Evolutionary conservation across 2,113 vertebrate genomes (phyloP).

Genomic region (Pseudorasbora parva): DNA sequence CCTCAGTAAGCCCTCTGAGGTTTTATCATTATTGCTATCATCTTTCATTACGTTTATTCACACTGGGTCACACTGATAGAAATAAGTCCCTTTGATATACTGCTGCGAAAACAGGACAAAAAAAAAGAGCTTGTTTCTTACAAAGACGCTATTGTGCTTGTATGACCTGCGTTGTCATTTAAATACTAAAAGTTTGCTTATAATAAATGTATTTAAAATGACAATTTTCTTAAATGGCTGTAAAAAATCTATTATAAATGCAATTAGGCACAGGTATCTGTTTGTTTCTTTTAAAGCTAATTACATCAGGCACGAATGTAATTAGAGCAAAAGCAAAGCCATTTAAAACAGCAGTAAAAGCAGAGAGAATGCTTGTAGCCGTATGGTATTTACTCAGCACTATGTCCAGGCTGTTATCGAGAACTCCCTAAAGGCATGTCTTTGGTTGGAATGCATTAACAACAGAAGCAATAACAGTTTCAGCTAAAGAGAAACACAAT

Average conservation of each 20-base stretch:
- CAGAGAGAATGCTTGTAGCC: not conserved
- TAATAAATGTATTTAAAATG: slow-evolving; percentile 44
- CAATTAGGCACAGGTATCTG: slow-evolving; percentile 22
- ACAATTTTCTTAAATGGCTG: slow-evolving; percentile 43
- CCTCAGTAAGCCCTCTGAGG: not conserved
- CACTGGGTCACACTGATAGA: slow-evolving; percentile 17
- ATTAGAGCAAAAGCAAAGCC: slow-evolving; percentile 35
- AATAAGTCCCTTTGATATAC: not conserved
- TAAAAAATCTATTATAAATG: slow-evolving; percentile 44
- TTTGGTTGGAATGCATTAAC: slow-evolving; percentile 19
- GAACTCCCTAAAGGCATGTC: slow-evolving; percentile 25
- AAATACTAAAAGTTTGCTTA: not conserved
- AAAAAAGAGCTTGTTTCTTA: not conserved
- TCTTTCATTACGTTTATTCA: slow-evolving; percentile 17
- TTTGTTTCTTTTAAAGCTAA: slow-evolving; percentile 38
- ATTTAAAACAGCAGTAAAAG: slow-evolving; percentile 36
- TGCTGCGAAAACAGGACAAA: not conserved
- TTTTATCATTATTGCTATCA: slow-evolving; percentile 11
- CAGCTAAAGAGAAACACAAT: slow-evolving; percentile 28
- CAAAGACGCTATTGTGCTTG: not conserved
- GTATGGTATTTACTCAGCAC: slow-evolving; percentile 23
- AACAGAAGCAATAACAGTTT: slow-evolving; percentile 25
- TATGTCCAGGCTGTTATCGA: slow-evolving; percentile 17
- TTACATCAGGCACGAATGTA: slow-evolving; percentile 28
- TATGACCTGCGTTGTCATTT: not conserved